Evolutionary conservation across 2,888 invertebrate genomes (phyloP).

Genomic region (Yponomeuta malinellus): DNA sequence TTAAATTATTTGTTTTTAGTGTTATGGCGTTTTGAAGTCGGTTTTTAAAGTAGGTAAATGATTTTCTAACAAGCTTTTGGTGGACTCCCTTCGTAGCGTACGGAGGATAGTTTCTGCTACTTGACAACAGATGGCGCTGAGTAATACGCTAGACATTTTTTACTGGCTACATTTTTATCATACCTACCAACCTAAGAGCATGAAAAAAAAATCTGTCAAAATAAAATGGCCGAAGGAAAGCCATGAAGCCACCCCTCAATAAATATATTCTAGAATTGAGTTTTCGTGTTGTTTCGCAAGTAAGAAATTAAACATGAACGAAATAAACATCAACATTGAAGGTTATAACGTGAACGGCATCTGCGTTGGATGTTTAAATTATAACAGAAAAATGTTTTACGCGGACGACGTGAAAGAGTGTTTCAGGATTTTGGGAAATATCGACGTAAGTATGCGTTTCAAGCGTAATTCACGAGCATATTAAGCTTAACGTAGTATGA

Average conservation of each 20-base stretch:
- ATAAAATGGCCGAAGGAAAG: conserved; percentile 63
- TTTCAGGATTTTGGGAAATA: conserved; percentile 51
- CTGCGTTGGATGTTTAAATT: conserved; percentile 65
- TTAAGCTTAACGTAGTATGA: neutral
- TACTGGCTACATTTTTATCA: neutral
- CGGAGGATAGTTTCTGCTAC: neutral
- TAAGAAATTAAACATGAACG: conserved; percentile 41
- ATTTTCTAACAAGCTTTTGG: too few species aligned
- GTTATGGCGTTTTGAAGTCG: too few species aligned
- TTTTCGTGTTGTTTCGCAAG: conserved; percentile 12
- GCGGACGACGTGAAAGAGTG: conserved; percentile 45
- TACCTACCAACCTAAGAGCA: neutral
- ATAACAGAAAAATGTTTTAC: conserved; percentile 60
- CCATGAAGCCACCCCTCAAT: conserved; percentile 53
- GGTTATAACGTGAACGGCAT: conserved; percentile 69
- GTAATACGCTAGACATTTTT: neutral
- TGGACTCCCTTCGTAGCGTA: too few species aligned
- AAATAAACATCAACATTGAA: conserved; percentile 68
- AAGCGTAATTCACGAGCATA: neutral
- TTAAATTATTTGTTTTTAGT: too few species aligned
- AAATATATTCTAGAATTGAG: conserved; percentile 34
- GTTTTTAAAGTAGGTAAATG: too few species aligned
- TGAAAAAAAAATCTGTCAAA: neutral
- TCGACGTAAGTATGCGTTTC: conserved; percentile 49
- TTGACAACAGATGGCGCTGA: neutral